Conservation (phyloP, 2,888 invertebrate genomes). For the Artemia sinica region DNA sequence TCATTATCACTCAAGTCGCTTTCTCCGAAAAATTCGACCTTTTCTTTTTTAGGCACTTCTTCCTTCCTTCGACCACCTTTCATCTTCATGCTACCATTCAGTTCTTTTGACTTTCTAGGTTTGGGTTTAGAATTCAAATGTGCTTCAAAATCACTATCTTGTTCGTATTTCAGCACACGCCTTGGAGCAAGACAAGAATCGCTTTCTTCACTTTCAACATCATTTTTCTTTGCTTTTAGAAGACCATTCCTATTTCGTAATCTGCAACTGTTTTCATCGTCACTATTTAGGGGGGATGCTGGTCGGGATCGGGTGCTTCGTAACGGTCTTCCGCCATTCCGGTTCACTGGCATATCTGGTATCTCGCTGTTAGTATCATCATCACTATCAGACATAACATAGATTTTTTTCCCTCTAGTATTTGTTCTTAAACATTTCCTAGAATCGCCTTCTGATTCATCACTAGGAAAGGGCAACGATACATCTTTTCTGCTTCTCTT, state of each 20-base stretch:
- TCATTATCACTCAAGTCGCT: neutral
- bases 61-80: neutral
- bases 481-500: neutral
- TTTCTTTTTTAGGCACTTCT: neutral
- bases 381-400: neutral
- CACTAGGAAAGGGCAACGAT: neutral
- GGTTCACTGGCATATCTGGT: no score
- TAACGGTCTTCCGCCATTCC: neutral
- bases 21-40: neutral
- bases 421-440: neutral
- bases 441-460: neutral
- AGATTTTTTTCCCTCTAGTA: neutral
- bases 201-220: neutral
- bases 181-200: neutral
- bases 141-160: slow-evolving; percentile 6
- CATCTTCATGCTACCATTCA: neutral
- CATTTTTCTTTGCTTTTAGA: neutral
- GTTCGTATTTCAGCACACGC: slow-evolving; percentile 4
- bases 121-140: neutral
- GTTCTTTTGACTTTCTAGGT: neutral
- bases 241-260: neutral
- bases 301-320: slow-evolving; percentile 2
- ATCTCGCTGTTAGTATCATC: neutral
- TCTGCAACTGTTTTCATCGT: neutral
- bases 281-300: neutral